phyloP scores from a whole-genome alignment of 1,140 invertebrate species.

The Rhagoletis zephyria region DNA sequence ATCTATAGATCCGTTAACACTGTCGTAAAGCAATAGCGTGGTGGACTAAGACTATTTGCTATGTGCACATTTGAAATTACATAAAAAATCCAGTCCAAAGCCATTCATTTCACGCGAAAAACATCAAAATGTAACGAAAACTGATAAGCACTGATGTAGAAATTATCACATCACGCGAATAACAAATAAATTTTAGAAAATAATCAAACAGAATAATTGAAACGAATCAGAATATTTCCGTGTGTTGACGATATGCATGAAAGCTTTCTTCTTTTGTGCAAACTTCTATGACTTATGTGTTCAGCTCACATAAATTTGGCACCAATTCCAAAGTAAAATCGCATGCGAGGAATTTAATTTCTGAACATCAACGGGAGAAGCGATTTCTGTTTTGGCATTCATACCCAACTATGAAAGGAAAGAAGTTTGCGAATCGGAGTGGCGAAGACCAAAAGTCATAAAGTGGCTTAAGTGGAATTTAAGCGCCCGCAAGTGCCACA shows the following conservation, averaged over 20 bases:
- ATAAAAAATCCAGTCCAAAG: too few species aligned
- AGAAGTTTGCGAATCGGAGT: background rate
- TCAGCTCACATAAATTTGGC: conserved; percentile 16
- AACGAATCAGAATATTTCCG: background rate
- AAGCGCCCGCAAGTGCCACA: conserved; percentile 30
- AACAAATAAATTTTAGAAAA: conserved; percentile 32
- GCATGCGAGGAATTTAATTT: conserved; percentile 1
- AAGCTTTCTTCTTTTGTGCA: background rate
- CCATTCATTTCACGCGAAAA: too few species aligned
- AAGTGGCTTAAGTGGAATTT: conserved; percentile 50
- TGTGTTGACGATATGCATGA: background rate
- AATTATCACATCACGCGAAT: background rate
- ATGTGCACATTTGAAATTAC: too few species aligned
- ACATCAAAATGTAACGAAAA: background rate
- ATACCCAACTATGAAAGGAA: background rate
- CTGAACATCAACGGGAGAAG: background rate
- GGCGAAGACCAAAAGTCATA: conserved; percentile 8
- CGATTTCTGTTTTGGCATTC: conserved; percentile 9
- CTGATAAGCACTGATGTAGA: too few species aligned
- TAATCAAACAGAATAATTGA: background rate
- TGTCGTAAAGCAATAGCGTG: too few species aligned
- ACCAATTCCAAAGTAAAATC: background rate
- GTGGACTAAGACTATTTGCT: too few species aligned
- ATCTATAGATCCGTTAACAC: too few species aligned
- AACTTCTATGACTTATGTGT: background rate